Percentiles rank a stretch among this genome's conserved stretches.
phyloP scores from a whole-genome alignment of 2,888 invertebrate genomes.

The Ptilodon capucinus region DNA sequence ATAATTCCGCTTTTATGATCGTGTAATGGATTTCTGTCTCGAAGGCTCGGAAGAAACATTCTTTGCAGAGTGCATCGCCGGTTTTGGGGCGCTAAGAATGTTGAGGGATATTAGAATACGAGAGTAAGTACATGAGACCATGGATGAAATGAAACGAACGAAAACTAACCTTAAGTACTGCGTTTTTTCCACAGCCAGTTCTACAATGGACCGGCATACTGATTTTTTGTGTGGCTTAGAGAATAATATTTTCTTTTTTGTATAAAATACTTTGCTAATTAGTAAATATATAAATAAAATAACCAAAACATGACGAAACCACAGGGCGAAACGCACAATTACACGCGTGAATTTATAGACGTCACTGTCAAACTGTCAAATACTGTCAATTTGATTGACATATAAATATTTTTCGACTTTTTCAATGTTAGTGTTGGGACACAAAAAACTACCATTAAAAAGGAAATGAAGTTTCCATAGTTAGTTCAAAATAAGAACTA shows the following conservation, averaged over 20 bases:
- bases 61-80: slow-evolving; percentile 95
- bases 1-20: slow-evolving; percentile 90
- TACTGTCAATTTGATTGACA: no score
- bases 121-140: not conserved
- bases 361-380: no score
- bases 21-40: slow-evolving; percentile 98
- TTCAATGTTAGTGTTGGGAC: no score
- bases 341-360: no score
- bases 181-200: slow-evolving; percentile 88
- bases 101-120: not conserved
- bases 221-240: no score
- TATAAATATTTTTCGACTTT: no score
- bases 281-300: not conserved
- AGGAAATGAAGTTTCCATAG: no score
- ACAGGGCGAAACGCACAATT: no score
- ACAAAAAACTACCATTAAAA: no score
- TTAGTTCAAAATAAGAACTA: no score
- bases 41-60: slow-evolving; percentile 96
- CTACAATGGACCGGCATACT: slow-evolving; percentile 87
- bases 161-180: slow-evolving; percentile 86
- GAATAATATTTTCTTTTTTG: not conserved
- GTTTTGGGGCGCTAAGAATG: slow-evolving; percentile 92
- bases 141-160: not conserved
- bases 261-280: not conserved
- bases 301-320: no score